Evolutionary conservation across 2,113 vertebrate species (phyloP).

Genomic region (Machaerirhynchus nigripectus): DNA sequence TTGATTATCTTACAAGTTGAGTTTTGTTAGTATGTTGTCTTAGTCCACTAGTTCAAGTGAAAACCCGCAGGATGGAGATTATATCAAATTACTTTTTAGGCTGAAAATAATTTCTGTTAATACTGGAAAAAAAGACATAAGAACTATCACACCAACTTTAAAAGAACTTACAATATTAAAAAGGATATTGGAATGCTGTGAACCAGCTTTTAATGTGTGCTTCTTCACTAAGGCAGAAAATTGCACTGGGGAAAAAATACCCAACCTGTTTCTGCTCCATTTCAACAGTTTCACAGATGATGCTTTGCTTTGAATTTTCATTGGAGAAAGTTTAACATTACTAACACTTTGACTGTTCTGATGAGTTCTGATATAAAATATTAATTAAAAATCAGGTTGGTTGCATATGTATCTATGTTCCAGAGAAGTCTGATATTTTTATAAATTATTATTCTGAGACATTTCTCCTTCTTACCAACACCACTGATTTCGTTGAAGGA

Average conservation of each 20-base stretch:
- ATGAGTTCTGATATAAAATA: neutral
- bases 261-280: constrained; percentile 27
- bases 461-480: neutral
- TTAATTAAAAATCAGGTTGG: constrained; percentile 4
- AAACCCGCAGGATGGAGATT: neutral
- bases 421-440: neutral
- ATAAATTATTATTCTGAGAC: neutral
- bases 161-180: constrained; percentile 30
- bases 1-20: neutral
- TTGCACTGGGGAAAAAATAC: constrained; percentile 32
- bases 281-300: constrained; percentile 38
- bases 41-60: neutral
- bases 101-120: constrained; percentile 36
- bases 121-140: neutral
- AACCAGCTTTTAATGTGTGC: constrained; percentile 35
- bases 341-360: neutral
- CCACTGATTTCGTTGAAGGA: neutral
- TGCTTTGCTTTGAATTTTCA: constrained; percentile 13
- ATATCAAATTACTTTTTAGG: neutral
- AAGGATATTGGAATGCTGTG: neutral
- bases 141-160: constrained; percentile 2
- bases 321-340: neutral
- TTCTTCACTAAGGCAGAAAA: constrained; percentile 62
- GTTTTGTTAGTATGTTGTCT: neutral
- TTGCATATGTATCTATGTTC: neutral